Evolutionary conservation across 2,113 vertebrate genomes (phyloP), one percentile per base, ranked within the genome.

Genomic region (Nanger granti): DNA sequence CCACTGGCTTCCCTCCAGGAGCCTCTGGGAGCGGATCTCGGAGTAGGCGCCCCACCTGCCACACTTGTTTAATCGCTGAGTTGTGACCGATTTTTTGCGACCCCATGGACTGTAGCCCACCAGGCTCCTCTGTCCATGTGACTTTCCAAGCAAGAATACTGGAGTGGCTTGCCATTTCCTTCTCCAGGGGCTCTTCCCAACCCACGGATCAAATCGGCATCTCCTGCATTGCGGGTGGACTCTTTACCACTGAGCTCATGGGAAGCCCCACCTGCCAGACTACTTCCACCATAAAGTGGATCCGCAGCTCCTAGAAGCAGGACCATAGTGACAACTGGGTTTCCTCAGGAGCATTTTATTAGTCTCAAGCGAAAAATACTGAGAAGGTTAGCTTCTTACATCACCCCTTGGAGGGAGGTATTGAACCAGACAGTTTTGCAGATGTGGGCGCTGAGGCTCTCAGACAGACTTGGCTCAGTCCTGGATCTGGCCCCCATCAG

Each of bases 241-340:
- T 44, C 73, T 26, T 22, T 15, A 44, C 73, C 73, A 44, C 41
- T 41, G 12, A 79, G 73, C 41, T 1, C 73, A 7, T 7, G 37
- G 37, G 73, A 79, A 26, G 73, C 31, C 47, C 29, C n/a, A 26
- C 14, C 15, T 5, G 12, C 87, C 55, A 7, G 34, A 3, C 55
- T 22, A 13, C n/a, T 64, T 57, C 29, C 76, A 64, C 28, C 89
- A 0, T 22, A 24, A 55, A 29, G 9, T 8, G 12, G 80, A 54
- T 37, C 44, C 41, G 10, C 34, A 60, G 82, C 6, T 37, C 76
- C 28, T 37, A 20, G 59, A 64, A 64, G 0, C 5, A 22, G 44
- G 9, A 20, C 85, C 8, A 3, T 0, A 26, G 55, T 14, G 34
- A 37, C 79, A 34, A 18, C 13, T 1, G 8, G 14, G 29, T 31